These are phyloP conservation scores for Pachycephus smyrnensis DNA, from an alignment of 2,888 invertebrate species.

Conservation along the genomic window DNA sequence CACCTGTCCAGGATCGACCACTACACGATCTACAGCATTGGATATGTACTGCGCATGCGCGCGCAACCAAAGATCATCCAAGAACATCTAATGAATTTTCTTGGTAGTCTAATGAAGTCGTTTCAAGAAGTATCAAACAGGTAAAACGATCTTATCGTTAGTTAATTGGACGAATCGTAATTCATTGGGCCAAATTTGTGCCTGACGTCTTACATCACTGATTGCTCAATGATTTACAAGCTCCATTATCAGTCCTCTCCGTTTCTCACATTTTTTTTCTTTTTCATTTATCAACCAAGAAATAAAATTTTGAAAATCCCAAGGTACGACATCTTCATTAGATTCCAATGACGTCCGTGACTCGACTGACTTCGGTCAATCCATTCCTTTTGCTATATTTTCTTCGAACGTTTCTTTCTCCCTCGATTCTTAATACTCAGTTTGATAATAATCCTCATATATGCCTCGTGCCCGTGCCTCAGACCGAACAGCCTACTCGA, in stretches of 20 bases:
- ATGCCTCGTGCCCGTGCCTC: constrained; percentile 12
- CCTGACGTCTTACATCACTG: neutral
- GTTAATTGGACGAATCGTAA: constrained; percentile 61
- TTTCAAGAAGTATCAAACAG: constrained; percentile 45
- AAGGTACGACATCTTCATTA: neutral
- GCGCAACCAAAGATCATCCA: neutral
- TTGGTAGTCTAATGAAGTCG: constrained; percentile 63
- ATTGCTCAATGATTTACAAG: neutral
- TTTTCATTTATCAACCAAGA: neutral
- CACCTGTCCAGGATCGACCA: constrained; percentile 48
- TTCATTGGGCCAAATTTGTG: constrained; percentile 45
- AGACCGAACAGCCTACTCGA: constrained; percentile 19
- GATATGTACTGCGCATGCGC: neutral
- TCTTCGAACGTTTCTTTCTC: constrained; percentile 31
- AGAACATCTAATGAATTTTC: constrained; percentile 54
- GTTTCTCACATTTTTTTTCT: too few species aligned
- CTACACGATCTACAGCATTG: neutral
- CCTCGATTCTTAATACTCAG: constrained; percentile 29
- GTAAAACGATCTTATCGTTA: constrained; percentile 57
- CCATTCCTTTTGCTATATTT: neutral
- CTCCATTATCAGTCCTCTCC: neutral
- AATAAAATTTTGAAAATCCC: neutral
- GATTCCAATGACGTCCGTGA: neutral
- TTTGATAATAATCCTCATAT: constrained; percentile 28
- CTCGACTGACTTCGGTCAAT: neutral